A percentile compares a stretch with the other conserved stretches of the same genome.
Conservation (phyloP, 2,113 vertebrate genomes). For the Poeciliopsis turrubarensis region DNA sequence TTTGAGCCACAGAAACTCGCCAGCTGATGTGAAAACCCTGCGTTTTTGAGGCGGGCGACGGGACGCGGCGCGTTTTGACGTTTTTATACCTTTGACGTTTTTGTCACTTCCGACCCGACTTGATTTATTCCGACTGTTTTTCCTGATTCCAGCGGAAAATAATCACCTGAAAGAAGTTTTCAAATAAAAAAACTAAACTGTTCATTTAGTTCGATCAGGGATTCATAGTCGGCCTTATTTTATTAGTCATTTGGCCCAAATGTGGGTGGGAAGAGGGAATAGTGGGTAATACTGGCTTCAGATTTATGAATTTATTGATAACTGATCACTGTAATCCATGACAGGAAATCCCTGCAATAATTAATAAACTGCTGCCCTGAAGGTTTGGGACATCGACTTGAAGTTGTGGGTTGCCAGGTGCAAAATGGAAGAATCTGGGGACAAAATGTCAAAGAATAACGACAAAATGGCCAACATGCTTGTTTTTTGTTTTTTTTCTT, state of each 20-base stretch:
- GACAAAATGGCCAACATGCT: not conserved
- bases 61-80: constrained; percentile 6
- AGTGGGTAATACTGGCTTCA: not conserved
- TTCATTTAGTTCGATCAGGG: too few relatives aligned
- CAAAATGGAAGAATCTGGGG: not conserved
- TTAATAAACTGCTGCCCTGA: not conserved
- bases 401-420: not conserved
- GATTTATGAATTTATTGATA: not conserved
- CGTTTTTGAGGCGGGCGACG: too few relatives aligned
- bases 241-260: not conserved
- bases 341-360: not conserved
- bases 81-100: not conserved
- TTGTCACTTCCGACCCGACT: not conserved
- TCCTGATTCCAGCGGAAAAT: too few relatives aligned
- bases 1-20: constrained; percentile 18
- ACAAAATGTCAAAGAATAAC: not conserved
- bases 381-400: not conserved
- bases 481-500: not conserved
- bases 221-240: not conserved
- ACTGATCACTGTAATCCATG: not conserved
- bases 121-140: too few relatives aligned
- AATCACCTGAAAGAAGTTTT: too few relatives aligned
- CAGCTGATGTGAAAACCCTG: not conserved
- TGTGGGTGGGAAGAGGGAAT: not conserved
- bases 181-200: too few relatives aligned